Conservation (phyloP, 2,797 vertebrate genomes). For the Lagothrix lagotricha region DNA sequence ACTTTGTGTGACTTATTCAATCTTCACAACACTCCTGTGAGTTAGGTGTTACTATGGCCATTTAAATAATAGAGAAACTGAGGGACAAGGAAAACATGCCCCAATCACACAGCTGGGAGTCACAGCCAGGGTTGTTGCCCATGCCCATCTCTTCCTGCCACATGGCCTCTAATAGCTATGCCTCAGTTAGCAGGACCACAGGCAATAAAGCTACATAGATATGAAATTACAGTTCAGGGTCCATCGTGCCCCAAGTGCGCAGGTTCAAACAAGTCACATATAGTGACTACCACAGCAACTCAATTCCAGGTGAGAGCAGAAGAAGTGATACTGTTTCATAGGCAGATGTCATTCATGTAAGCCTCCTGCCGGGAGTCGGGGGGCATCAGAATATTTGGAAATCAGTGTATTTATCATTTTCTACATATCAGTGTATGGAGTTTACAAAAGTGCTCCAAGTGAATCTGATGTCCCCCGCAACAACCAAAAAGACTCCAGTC, state of each 20-base stretch:
- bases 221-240: background rate
- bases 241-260: accelerated
- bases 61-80: background rate
- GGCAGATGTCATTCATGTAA: background rate
- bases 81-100: background rate
- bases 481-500: background rate
- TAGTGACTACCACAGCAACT: background rate
- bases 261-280: background rate
- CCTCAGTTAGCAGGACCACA: background rate
- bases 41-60: background rate
- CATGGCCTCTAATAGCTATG: background rate
- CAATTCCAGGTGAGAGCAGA: background rate
- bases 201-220: background rate
- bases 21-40: background rate
- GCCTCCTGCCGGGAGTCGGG: background rate
- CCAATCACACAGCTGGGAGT: background rate
- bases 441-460: background rate
- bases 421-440: background rate
- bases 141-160: background rate
- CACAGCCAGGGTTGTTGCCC: background rate
- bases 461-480: background rate
- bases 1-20: background rate
- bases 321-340: background rate
- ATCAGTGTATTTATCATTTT: background rate
- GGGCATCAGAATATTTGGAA: background rate